A percentile compares a stretch with the other conserved stretches of the same genome.
phyloP scores from a whole-genome alignment of 2,797 vertebrate species.

The Macropus fuliginosus region DNA sequence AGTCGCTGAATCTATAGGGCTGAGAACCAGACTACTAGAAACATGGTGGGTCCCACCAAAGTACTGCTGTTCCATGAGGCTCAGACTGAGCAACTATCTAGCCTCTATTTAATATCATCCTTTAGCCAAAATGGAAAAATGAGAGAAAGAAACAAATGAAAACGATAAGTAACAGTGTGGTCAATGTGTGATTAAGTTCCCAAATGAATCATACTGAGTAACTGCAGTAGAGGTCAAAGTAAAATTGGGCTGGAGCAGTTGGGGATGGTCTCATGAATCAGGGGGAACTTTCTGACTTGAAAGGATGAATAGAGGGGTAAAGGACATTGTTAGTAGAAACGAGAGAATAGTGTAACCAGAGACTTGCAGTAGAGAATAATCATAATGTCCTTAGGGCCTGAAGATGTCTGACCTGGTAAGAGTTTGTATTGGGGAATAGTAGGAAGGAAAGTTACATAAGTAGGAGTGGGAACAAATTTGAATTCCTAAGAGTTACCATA shows the following conservation, averaged over 20 bases:
- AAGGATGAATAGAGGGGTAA: neutral
- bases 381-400: neutral
- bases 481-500: neutral
- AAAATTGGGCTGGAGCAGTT: neutral
- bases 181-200: neutral
- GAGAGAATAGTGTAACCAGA: neutral
- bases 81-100: neutral
- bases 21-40: neutral
- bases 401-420: neutral
- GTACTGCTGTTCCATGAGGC: neutral
- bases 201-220: neutral
- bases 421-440: neutral
- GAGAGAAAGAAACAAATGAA: neutral
- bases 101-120: neutral
- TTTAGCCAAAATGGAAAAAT: neutral
- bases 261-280: neutral
- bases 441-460: neutral
- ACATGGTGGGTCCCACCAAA: neutral
- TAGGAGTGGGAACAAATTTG: neutral
- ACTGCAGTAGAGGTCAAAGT: neutral
- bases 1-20: neutral
- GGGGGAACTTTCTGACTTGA: neutral
- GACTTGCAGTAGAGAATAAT: neutral
- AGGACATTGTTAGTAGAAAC: neutral
- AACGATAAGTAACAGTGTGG: neutral